Evolutionary conservation across 2,888 invertebrate genomes (phyloP).

Genomic region (Apantesis nais): DNA sequence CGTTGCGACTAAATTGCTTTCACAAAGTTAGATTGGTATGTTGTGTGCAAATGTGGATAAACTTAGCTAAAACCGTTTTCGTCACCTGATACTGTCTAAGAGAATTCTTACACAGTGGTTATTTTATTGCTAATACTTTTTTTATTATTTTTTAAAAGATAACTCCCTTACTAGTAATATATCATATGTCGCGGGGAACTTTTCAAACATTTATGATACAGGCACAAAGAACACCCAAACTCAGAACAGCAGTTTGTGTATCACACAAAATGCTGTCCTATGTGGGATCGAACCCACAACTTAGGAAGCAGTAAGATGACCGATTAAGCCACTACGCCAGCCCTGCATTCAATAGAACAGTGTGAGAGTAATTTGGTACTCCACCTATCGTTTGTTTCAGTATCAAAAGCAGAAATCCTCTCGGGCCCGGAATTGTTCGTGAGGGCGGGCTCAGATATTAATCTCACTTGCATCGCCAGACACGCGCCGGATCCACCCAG

Average conservation of each 20-base stretch:
- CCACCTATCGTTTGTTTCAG: slow-evolving; percentile 77
- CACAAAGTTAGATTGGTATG: slow-evolving; percentile 8
- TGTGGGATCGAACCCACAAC: no score
- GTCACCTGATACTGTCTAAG: neutral
- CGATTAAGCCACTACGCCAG: no score
- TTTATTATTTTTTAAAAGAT: no score
- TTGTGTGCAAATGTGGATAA: slow-evolving; percentile 2
- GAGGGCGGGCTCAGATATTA: slow-evolving; percentile 95
- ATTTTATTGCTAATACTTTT: neutral
- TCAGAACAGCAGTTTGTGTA: no score
- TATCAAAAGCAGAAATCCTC: slow-evolving; percentile 94
- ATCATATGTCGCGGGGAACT: no score
- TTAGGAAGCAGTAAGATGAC: no score
- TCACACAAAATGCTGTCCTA: no score
- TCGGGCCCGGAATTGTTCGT: slow-evolving; percentile 94
- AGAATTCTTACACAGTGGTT: neutral
- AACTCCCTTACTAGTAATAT: no score
- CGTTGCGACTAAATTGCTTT: slow-evolving; percentile 4
- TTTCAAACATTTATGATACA: no score
- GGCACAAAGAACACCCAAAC: no score
- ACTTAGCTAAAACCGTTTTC: neutral
- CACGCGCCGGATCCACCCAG: slow-evolving; percentile 93
- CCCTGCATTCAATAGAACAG: neutral
- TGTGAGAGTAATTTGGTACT: neutral
- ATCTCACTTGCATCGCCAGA: slow-evolving; percentile 94